Conservation (phyloP, 1,140 invertebrate genomes). For the Charaxes varanes region DNA sequence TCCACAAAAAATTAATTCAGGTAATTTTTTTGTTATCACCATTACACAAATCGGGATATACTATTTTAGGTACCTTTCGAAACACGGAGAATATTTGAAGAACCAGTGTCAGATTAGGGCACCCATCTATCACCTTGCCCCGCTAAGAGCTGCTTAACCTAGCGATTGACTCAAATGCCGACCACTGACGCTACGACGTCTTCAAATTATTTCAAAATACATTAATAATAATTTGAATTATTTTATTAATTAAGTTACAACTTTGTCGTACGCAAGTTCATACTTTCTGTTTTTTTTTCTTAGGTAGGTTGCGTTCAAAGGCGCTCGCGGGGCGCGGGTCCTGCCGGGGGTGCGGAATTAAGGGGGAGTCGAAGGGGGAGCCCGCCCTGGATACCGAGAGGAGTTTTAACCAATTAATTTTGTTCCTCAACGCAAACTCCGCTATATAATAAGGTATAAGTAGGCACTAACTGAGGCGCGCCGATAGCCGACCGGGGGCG, state of each 20-base stretch:
- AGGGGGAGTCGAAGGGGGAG: slow-evolving; percentile 55
- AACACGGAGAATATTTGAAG: too few species aligned
- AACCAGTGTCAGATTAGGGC: too few species aligned
- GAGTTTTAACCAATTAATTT: slow-evolving; percentile 77
- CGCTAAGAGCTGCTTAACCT: too few species aligned
- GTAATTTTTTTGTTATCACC: too few species aligned
- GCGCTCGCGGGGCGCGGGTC: slow-evolving; percentile 56
- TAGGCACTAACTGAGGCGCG: slow-evolving; percentile 72
- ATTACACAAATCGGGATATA: too few species aligned
- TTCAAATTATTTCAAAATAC: too few species aligned
- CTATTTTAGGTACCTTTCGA: too few species aligned
- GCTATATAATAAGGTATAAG: slow-evolving; percentile 75
- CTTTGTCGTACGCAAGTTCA: slow-evolving; percentile 50
- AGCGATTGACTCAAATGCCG: too few species aligned
- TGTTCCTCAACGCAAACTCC: slow-evolving; percentile 75
- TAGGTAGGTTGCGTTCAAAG: slow-evolving; percentile 72
- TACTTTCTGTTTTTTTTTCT: slow-evolving; percentile 71
- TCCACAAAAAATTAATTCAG: too few species aligned
- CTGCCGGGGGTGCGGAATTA: slow-evolving; percentile 51
- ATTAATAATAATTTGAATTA: not conserved
- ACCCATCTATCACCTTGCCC: too few species aligned
- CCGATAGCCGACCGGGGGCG: slow-evolving; percentile 67
- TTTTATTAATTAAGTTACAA: slow-evolving; percentile 67
- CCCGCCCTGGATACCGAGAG: slow-evolving; percentile 73
- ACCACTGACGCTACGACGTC: too few species aligned